A percentile compares a stretch with the other conserved stretches of the same genome.
Evolutionary conservation across 2,888 invertebrate genomes (phyloP).

Genomic region (Calameuta filiformis): DNA sequence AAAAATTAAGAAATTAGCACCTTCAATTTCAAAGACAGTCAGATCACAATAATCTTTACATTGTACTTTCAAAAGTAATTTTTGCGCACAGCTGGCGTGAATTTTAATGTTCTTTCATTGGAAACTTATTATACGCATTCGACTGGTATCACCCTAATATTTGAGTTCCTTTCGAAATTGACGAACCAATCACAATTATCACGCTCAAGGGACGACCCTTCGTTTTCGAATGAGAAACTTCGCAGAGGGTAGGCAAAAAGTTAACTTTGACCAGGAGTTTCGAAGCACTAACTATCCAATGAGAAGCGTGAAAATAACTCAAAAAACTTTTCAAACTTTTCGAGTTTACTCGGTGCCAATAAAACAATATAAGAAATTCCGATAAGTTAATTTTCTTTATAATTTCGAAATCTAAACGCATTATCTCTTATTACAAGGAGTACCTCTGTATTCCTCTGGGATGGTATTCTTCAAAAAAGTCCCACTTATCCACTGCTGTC

Average conservation of each 20-base stretch:
- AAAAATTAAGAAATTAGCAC: no score
- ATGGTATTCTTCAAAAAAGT: not conserved
- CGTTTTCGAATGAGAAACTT: not conserved
- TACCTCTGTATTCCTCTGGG: not conserved
- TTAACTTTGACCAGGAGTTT: not conserved
- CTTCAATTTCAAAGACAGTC: not conserved
- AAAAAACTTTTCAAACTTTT: not conserved
- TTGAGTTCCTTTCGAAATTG: conserved; percentile 3
- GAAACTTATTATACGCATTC: conserved; percentile 3
- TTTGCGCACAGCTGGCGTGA: not conserved
- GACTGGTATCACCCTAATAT: not conserved
- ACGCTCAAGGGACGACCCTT: not conserved
- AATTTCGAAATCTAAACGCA: not conserved
- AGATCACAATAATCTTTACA: not conserved
- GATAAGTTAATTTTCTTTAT: not conserved
- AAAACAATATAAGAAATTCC: not conserved
- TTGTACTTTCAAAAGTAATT: not conserved
- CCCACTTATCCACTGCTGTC: not conserved
- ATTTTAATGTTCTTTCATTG: not conserved
- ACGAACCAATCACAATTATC: conserved; percentile 10
- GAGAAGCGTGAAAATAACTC: not conserved
- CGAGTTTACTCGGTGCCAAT: not conserved
- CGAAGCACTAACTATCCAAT: not conserved
- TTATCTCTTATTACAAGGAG: not conserved
- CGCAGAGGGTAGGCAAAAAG: not conserved